phyloP scores from a whole-genome alignment of 2,113 vertebrate species.

The Columbina picui region DNA sequence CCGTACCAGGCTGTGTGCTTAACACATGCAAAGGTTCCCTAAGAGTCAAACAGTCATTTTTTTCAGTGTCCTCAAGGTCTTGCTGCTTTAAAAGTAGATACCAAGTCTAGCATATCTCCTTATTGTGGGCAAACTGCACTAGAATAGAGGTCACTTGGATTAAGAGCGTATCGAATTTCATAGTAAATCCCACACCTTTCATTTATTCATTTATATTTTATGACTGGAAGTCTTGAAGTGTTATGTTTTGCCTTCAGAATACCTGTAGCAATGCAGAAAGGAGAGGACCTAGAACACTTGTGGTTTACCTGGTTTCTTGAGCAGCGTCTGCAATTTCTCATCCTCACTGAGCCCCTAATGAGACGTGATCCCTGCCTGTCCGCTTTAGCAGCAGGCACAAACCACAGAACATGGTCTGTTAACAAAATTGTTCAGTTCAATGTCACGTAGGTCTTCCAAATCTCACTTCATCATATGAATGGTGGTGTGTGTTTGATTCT shows the following conservation, averaged over 20 bases:
- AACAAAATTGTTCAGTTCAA: neutral
- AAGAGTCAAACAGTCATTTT: neutral
- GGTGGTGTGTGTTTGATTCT: neutral
- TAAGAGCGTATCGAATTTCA: neutral
- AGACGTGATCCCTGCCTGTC: neutral
- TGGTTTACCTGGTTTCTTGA: neutral
- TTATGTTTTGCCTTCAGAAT: neutral
- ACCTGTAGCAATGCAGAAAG: neutral
- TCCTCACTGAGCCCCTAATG: neutral
- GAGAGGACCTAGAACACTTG: neutral
- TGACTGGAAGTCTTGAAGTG: neutral
- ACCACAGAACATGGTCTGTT: neutral
- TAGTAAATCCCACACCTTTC: neutral
- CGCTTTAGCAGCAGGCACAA: neutral
- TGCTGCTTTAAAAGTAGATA: neutral
- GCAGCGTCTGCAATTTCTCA: neutral
- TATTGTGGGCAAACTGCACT: neutral
- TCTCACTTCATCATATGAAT: accelerated
- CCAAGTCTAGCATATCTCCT: neutral
- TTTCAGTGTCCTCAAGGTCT: neutral
- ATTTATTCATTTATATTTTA: neutral
- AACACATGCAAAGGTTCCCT: neutral
- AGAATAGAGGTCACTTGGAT: neutral
- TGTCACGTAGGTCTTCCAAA: neutral
- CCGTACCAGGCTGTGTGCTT: neutral